Evolutionary conservation across 1,140 invertebrate species (phyloP).

Genomic region (Euura saliciscinereae): DNA sequence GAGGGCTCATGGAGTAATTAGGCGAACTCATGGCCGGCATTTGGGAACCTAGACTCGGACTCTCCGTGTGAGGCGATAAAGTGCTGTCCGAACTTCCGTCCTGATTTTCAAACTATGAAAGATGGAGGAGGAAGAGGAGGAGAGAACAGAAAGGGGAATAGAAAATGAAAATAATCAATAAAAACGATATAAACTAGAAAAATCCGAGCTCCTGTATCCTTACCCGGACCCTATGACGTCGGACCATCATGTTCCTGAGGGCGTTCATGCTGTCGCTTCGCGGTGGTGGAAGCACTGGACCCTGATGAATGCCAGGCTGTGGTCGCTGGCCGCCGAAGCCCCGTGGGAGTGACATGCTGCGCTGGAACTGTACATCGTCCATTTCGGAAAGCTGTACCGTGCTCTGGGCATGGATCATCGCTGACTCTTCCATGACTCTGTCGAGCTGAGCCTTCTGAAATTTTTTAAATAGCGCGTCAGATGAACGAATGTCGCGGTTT

Average conservation of each 20-base stretch:
- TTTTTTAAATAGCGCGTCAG: conserved; percentile 6
- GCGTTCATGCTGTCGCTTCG: conserved; percentile 58
- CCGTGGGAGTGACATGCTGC: conserved; percentile 57
- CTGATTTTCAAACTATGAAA: conserved; percentile 45
- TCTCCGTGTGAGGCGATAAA: conserved; percentile 48
- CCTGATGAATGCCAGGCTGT: conserved; percentile 38
- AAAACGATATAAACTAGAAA: conserved; percentile 4
- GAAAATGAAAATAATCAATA: conserved; percentile 22
- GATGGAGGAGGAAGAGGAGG: conserved; percentile 3
- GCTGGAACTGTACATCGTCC: conserved; percentile 50
- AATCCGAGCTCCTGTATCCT: conserved; percentile 19
- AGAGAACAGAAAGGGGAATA: not conserved
- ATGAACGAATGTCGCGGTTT: too few relatives aligned
- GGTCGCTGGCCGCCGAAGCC: conserved; percentile 53
- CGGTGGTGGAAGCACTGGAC: conserved; percentile 53
- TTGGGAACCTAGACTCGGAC: conserved; percentile 42
- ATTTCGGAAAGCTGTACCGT: conserved; percentile 45
- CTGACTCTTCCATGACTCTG: conserved; percentile 45
- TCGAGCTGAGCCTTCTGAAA: conserved; percentile 46
- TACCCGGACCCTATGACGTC: conserved; percentile 52
- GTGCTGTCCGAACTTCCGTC: conserved; percentile 52
- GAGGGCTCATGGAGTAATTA: conserved; percentile 47
- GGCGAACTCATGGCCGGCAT: conserved; percentile 39
- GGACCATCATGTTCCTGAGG: conserved; percentile 51
- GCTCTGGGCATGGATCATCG: conserved; percentile 46